phyloP scores from a whole-genome alignment of 2,113 vertebrate genomes.

The Ammodytes dubius region DNA sequence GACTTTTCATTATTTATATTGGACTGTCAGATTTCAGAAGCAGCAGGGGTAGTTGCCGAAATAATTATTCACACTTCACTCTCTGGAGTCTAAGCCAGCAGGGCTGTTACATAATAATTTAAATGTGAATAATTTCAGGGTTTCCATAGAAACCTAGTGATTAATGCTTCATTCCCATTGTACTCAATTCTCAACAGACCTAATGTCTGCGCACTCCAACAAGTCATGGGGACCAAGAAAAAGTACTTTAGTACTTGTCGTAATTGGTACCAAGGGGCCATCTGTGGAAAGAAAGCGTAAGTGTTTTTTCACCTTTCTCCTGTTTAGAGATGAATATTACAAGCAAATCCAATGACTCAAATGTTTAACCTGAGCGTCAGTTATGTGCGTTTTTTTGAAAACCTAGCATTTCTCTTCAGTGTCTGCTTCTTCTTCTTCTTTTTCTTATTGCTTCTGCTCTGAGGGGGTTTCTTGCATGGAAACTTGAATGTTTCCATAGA shows the following conservation, averaged over 20 bases:
- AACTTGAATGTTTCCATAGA: conserved; percentile 58
- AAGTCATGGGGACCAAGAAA: conserved; percentile 96
- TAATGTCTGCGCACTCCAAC: conserved; percentile 97
- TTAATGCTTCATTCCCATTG: conserved; percentile 22
- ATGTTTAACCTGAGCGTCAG: background rate
- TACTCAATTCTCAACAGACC: conserved; percentile 82
- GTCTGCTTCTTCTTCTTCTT: conserved; percentile 21
- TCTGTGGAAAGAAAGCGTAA: conserved; percentile 98
- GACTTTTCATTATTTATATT: conserved; percentile 19
- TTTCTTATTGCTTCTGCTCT: background rate
- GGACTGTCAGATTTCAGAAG: conserved; percentile 13
- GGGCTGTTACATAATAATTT: background rate
- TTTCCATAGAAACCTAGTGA: background rate
- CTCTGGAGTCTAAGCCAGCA: conserved; percentile 8
- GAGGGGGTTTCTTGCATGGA: conserved; percentile 29
- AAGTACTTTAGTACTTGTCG: conserved; percentile 98
- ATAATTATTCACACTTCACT: conserved; percentile 22
- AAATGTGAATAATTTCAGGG: background rate
- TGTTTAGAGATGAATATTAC: conserved; percentile 11
- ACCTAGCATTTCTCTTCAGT: background rate
- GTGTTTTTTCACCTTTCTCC: conserved; percentile 74
- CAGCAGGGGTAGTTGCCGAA: conserved; percentile 30
- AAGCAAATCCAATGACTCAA: background rate
- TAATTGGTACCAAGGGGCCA: conserved; percentile 95
- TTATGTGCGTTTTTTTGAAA: background rate